Base-by-base conservation (phyloP, 2,113 vertebrate species). In the Spea multiplicata region DNA sequence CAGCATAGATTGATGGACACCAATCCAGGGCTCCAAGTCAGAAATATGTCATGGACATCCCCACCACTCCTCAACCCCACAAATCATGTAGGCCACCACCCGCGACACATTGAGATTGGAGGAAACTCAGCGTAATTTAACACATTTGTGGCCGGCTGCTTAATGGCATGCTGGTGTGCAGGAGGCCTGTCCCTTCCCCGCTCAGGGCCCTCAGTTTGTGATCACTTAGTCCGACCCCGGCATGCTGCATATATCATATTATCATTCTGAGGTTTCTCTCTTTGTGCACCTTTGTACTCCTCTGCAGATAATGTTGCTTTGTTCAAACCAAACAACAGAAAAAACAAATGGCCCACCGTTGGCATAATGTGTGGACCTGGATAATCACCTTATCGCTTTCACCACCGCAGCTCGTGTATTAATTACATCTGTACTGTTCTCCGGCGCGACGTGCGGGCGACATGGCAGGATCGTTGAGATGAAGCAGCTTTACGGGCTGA, bases 351-450 rank as follows among this genome's bases (percentile, higher is more conserved):
- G 44, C 10, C 30, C 55, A 30, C 30, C 55, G 17, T 57, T 72
- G 50, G 53, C 69, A 53, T 55, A 5, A 59, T 59, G 45, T 69
- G 66, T 45, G 16, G 30, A 64, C 55, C 0, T 59, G 57, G 66
- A 50, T 59, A 78, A 78, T 78, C 67, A 62, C 59, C 57, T 55
- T 75, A 75, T 75, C 64, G 47, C 50, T 62, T 65, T 44, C 52
- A 45, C 7, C 70, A 66, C 44, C 9, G 61, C 77, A 49, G 64
- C 62, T 48, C 59, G 50, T 61, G 46, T 48, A 8, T 44, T 80
- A 67, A 80, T 73, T 67, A 12, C 71, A 80, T 73, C 59, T 59
- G 65, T 74, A 44, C 44, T 68, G 71, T 61, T 59, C 13, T 67
- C 46, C 65, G 9, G 78, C n/a, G 48, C 44, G 13, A 47, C 7